Conservation (phyloP, 2,888 invertebrate genomes). For the Ophion ventricosus region DNA sequence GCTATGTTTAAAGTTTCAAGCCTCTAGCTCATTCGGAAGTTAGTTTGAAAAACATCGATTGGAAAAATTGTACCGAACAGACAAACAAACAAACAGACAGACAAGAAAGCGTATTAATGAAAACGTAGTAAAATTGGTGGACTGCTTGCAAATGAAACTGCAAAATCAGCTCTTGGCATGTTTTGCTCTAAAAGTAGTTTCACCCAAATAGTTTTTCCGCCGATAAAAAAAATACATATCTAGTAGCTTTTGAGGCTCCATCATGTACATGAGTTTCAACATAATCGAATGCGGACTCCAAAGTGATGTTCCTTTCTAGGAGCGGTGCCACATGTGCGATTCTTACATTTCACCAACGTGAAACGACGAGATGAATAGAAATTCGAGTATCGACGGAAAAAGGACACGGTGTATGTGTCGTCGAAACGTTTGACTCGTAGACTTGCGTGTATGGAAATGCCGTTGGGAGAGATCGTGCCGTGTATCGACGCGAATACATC, state of each 20-base stretch:
- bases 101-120: too few species aligned
- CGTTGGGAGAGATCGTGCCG: slow-evolving; percentile 19
- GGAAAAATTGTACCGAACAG: too few species aligned
- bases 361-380: not conserved
- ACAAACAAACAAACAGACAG: too few species aligned
- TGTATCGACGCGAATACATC: slow-evolving; percentile 43
- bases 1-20: too few species aligned
- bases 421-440: slow-evolving; percentile 4
- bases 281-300: not conserved
- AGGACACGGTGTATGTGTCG: not conserved
- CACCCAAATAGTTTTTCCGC: not conserved
- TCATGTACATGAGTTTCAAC: not conserved
- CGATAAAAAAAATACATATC: too few species aligned
- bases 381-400: slow-evolving; percentile 2
- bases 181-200: not conserved
- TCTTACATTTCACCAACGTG: not conserved
- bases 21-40: too few species aligned
- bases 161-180: not conserved
- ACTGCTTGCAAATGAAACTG: not conserved
- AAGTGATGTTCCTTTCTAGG: not conserved
- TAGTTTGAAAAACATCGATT: too few species aligned
- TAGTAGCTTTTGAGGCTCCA: not conserved
- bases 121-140: not conserved
- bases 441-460: slow-evolving; percentile 11
- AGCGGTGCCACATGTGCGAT: not conserved